These are phyloP conservation scores for Spea multiplicata DNA, from an alignment of 2,113 vertebrate species.

Conservation along the genomic window DNA sequence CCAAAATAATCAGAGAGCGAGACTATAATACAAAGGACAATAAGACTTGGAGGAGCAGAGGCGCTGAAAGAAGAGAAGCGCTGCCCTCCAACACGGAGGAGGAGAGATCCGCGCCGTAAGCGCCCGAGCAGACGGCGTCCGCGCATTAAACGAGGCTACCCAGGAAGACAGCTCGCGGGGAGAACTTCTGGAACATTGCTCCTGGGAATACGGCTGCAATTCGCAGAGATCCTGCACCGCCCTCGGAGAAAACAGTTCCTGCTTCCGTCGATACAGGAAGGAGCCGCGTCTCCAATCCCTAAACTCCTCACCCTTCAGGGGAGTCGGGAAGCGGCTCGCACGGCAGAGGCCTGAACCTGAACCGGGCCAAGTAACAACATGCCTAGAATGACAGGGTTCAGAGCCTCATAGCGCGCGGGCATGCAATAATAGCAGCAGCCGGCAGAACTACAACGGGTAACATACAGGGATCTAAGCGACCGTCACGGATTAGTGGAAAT, in stretches of 20 bases:
- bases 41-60: too few relatives aligned
- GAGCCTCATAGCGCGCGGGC: not conserved
- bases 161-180: constrained; percentile 33
- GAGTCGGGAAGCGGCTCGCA: not conserved
- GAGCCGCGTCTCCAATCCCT: constrained; percentile 19
- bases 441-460: not conserved
- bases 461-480: not conserved
- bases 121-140: not conserved
- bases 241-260: not conserved
- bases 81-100: not conserved
- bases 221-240: constrained; percentile 26
- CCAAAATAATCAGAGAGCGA: too few relatives aligned
- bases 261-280: constrained; percentile 38
- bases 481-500: not conserved
- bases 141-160: constrained; percentile 1
- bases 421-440: not conserved
- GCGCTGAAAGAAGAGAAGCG: not conserved
- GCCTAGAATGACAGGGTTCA: not conserved
- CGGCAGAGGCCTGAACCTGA: not conserved
- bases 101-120: not conserved
- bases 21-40: not conserved
- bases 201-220: constrained; percentile 30
- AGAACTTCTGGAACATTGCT: constrained; percentile 43
- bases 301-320: constrained; percentile 1
- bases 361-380: constrained; percentile 24